A percentile compares a stretch with the other conserved stretches of the same genome.
These are phyloP conservation scores for Empidonax alnorum DNA, from an alignment of 2,113 vertebrate genomes.

Conservation along the genomic window DNA sequence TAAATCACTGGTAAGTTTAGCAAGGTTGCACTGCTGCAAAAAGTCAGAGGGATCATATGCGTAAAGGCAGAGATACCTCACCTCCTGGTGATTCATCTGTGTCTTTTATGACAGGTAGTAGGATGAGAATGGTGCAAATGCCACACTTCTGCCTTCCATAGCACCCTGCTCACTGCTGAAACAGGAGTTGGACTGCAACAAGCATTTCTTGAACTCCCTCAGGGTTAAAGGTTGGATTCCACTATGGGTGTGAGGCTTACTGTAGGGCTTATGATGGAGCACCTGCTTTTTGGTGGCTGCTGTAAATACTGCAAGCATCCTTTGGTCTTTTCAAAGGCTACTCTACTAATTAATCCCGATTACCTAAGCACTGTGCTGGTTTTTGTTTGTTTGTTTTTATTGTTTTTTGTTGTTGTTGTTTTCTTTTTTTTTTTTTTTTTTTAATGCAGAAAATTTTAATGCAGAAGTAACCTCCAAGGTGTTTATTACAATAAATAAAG, in stretches of 20 bases:
- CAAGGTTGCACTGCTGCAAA: neutral
- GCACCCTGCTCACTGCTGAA: neutral
- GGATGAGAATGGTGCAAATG: neutral
- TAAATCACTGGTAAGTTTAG: neutral
- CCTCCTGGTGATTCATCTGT: neutral
- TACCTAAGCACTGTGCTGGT: neutral
- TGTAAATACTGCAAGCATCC: neutral
- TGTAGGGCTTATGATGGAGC: neutral
- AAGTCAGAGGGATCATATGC: neutral
- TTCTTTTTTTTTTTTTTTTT: neutral
- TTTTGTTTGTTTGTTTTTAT: neutral
- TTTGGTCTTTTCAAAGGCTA: neutral
- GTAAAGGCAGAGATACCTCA: neutral
- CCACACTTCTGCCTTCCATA: neutral
- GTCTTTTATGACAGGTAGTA: neutral
- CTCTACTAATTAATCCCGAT: neutral
- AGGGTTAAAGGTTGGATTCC: neutral
- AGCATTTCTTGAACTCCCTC: neutral
- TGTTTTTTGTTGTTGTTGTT: neutral
- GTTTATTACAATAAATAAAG: neutral
- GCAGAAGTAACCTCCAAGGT: neutral
- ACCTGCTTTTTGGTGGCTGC: neutral
- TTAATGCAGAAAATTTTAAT: neutral
- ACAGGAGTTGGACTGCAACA: neutral
- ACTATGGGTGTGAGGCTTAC: fast-evolving